phyloP scores from a whole-genome alignment of 2,797 vertebrate species.

The Pseudopleuronectes americanus region DNA sequence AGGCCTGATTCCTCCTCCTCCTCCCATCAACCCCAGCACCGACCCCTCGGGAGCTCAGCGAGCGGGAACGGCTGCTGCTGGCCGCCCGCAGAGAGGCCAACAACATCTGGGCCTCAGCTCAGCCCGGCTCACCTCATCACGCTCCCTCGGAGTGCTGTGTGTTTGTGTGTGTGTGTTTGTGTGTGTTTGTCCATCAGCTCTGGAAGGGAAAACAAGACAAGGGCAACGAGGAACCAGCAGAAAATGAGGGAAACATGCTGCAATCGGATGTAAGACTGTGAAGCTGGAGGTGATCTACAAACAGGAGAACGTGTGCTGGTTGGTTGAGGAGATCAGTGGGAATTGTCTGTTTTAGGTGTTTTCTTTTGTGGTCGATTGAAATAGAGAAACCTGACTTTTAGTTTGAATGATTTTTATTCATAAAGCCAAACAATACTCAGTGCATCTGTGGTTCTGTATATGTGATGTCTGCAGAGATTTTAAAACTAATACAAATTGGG shows the following conservation, averaged over 20 bases:
- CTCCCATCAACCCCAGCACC: background rate
- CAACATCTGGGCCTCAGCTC: slow-evolving; percentile 76
- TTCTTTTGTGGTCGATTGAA: too few species aligned
- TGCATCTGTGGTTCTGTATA: too few species aligned
- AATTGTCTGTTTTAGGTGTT: too few species aligned
- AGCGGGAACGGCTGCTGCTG: slow-evolving; percentile 67
- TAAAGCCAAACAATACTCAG: background rate
- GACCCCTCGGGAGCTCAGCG: slow-evolving; percentile 30
- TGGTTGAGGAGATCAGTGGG: too few species aligned
- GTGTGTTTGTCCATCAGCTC: slow-evolving; percentile 10
- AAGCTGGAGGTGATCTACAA: too few species aligned
- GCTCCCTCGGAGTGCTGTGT: slow-evolving; percentile 22
- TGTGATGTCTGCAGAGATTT: background rate
- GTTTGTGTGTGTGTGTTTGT: too few species aligned
- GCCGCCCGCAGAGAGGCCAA: slow-evolving; percentile 62
- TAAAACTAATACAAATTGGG: background rate
- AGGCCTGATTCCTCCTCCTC: slow-evolving; percentile 35
- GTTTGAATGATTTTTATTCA: too few species aligned
- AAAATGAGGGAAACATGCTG: background rate
- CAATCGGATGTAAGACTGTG: too few species aligned
- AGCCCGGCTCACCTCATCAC: slow-evolving; percentile 56
- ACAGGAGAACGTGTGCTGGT: too few species aligned
- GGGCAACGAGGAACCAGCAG: slow-evolving; percentile 12
- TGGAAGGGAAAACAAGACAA: background rate
- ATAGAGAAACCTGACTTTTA: too few species aligned